These are phyloP conservation scores for Coelopa pilipes DNA, from an alignment of 2,888 invertebrate genomes.

Conservation along the genomic window DNA sequence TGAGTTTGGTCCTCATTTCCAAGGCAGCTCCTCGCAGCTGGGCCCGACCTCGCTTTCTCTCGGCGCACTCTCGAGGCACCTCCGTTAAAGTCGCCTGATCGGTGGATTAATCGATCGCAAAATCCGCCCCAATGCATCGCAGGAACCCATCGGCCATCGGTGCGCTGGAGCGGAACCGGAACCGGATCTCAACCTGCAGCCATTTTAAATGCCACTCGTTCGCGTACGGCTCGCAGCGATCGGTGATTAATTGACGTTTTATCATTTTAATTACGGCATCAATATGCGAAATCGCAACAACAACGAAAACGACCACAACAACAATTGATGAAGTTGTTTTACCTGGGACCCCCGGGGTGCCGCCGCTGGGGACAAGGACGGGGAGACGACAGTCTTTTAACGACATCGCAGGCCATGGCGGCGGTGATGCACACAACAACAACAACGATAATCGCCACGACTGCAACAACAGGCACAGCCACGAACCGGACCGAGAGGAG, in stretches of 20 bases:
- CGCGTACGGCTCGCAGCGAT: not conserved
- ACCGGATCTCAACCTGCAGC: no score
- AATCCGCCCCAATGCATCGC: not conserved
- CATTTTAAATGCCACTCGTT: not conserved
- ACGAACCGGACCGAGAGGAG: not conserved
- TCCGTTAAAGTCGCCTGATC: no score
- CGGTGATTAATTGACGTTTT: slow-evolving; percentile 42
- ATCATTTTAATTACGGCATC: slow-evolving; percentile 47
- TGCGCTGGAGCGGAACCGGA: no score
- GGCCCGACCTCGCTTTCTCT: not conserved
- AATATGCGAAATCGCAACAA: slow-evolving; percentile 39
- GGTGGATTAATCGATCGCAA: no score
- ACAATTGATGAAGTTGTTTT: slow-evolving; percentile 16
- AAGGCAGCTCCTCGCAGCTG: not conserved
- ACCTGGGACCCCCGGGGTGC: not conserved
- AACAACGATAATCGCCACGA: not conserved
- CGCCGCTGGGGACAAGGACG: not conserved
- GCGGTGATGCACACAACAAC: not conserved
- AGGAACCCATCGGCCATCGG: not conserved
- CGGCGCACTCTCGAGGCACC: no score
- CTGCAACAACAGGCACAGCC: not conserved
- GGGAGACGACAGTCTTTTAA: not conserved
- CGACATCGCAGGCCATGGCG: not conserved
- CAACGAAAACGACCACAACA: not conserved
- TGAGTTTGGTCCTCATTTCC: not conserved